A percentile compares a stretch with the other conserved stretches of the same genome.
Conservation (phyloP, 2,113 vertebrate genomes). For the Datnioides undecimradiatus region DNA sequence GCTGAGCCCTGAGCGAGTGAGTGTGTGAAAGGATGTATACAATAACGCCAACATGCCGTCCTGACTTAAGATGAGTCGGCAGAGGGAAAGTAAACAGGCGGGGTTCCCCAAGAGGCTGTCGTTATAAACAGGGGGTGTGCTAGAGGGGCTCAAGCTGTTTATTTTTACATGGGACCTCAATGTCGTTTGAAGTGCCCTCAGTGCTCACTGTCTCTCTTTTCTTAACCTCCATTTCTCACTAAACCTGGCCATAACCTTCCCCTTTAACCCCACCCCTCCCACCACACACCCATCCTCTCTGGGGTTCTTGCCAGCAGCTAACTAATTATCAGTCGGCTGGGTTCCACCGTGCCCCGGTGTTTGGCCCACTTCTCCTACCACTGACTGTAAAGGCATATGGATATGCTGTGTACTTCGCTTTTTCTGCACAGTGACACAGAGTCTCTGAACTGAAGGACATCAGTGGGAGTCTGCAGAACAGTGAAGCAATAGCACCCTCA, state of each 20-base stretch:
- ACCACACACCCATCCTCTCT: slow-evolving; percentile 13
- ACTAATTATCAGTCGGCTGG: slow-evolving; percentile 61
- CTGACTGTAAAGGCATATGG: slow-evolving; percentile 8
- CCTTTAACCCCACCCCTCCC: neutral
- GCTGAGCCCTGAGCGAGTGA: slow-evolving; percentile 66
- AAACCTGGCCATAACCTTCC: slow-evolving; percentile 24
- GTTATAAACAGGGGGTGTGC: slow-evolving; percentile 54
- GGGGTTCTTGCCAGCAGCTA: slow-evolving; percentile 39
- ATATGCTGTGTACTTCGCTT: neutral
- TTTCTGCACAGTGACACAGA: neutral
- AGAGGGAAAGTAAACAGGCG: slow-evolving; percentile 67
- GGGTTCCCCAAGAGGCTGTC: slow-evolving; percentile 56
- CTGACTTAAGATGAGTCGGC: slow-evolving; percentile 66
- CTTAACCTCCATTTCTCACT: slow-evolving; percentile 27
- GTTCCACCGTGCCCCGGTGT: slow-evolving; percentile 21
- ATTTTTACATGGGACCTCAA: slow-evolving; percentile 59
- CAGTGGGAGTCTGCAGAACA: slow-evolving; percentile 12
- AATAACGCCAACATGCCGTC: slow-evolving; percentile 59
- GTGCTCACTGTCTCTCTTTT: slow-evolving; percentile 13
- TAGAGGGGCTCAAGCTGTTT: slow-evolving; percentile 61
- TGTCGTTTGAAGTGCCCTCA: slow-evolving; percentile 58
- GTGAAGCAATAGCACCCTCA: neutral
- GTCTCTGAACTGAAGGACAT: slow-evolving; percentile 27
- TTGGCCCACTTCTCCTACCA: slow-evolving; percentile 39
- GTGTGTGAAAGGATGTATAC: slow-evolving; percentile 66